Evolutionary conservation across 2,888 invertebrate genomes (phyloP), one percentile per base, ranked within the genome.

Genomic region (Xiphydria camelus): DNA sequence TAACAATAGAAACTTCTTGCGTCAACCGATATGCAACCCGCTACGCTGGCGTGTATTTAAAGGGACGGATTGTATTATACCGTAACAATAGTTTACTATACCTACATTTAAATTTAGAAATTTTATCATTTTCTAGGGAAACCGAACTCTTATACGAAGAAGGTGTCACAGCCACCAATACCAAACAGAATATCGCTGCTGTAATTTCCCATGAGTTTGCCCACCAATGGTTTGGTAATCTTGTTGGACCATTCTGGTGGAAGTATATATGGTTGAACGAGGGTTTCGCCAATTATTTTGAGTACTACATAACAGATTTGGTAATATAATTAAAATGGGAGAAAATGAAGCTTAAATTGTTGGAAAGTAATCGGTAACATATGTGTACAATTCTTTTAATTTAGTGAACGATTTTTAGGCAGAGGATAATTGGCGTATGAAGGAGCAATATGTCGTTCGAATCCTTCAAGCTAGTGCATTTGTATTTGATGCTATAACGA

Each of bases 201-300:
- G 55, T 68, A 5, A 76, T 83, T 10, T 71, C 78, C 2, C 82
- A 82, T 56, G 83, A 83, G 61, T 70, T 83, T 14, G 77, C 80
- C 1, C 82, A 83, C 57, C 81, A 80, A 51, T 80, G 79, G 78
- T 79, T 79, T 47, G 79, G 79, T 5, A 73, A 78, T 58, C 51
- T 75, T 4, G 76, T 77, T n/a, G 72, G 67, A 19, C 69, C 74
- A 2, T 23, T 52, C 29, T 76, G 76, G 76, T 78, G 78, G 78
- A 53, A 64, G 3, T 70, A 70, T 44, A 49, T 74, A 1, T 79
- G 78, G 78, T 49, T 79, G 4, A 77, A 72, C 42, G 78, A 79
- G 64, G 82, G 82, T 2, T 83, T 82, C 52, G 82, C 83, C 6
- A 73, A 66, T 25, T 83, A 78, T 59, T 77, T 82, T 51, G 77